Conservation (phyloP, 2,888 invertebrate species). For the Drosophila colorata region DNA sequence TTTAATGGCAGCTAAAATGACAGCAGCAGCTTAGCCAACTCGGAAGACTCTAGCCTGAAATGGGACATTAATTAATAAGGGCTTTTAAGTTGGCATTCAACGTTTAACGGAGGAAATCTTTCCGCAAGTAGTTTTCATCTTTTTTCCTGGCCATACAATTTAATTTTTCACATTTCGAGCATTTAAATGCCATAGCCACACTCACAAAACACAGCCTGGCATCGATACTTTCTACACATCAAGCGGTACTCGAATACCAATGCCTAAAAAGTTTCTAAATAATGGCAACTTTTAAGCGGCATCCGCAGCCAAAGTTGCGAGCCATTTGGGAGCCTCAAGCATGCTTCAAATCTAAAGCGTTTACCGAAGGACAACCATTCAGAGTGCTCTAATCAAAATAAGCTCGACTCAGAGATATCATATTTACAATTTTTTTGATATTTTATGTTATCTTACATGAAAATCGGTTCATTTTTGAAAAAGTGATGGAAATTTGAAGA, state of each 20-base stretch:
- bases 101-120: slow-evolving; percentile 26
- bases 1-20: slow-evolving; percentile 75
- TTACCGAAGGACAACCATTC: not conserved
- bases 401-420: slow-evolving; percentile 1
- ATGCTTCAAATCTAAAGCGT: slow-evolving; percentile 43
- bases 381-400: not conserved
- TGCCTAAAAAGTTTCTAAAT: slow-evolving; percentile 37
- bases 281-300: slow-evolving; percentile 48
- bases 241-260: slow-evolving; percentile 24
- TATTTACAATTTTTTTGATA: too few relatives aligned
- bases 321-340: slow-evolving; percentile 48
- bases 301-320: slow-evolving; percentile 57
- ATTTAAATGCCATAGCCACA: too few relatives aligned
- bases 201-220: slow-evolving; percentile 7
- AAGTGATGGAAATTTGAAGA: too few relatives aligned
- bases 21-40: slow-evolving; percentile 52
- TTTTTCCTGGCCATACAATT: not conserved
- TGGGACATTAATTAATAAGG: slow-evolving; percentile 59
- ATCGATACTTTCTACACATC: slow-evolving; percentile 20
- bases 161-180: not conserved
- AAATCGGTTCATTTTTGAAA: too few relatives aligned
- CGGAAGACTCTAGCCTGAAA: slow-evolving; percentile 24
- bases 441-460: too few relatives aligned
- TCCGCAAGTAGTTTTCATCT: not conserved
- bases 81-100: slow-evolving; percentile 35